A percentile compares a stretch with the other conserved stretches of the same genome.
These are phyloP conservation scores for Morbakka virulenta DNA, from an alignment of 30 jellyfish, hydroid and myxozoan genomes.

Conservation along the genomic window DNA sequence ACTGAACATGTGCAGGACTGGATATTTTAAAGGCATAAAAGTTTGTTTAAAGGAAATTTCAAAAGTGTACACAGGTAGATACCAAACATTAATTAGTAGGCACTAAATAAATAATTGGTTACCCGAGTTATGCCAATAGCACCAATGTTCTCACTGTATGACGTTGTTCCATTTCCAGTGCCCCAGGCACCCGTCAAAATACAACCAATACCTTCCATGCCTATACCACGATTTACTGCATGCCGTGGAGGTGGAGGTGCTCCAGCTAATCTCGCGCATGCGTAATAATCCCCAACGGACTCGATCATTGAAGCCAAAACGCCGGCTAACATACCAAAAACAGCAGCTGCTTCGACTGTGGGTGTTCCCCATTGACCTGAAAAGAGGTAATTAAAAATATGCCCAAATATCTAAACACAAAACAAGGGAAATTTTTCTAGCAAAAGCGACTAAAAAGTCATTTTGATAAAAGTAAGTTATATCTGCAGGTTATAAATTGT, in stretches of 20 bases:
- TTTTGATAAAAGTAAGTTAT: no score
- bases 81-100: no score
- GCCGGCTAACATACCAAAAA: slow-evolving; percentile 96
- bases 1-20: no score
- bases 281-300: slow-evolving; percentile 95
- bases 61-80: no score
- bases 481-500: no score
- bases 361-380: slow-evolving; percentile 99
- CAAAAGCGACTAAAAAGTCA: no score
- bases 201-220: slow-evolving; percentile 97
- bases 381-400: no score
- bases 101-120: no score
- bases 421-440: no score
- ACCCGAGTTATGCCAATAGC: slow-evolving; percentile 97
- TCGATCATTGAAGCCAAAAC: slow-evolving; percentile 92
- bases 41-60: no score
- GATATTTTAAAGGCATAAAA: no score
- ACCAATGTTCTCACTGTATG: slow-evolving; percentile 96
- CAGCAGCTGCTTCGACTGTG: slow-evolving; percentile 74
- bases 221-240: slow-evolving; percentile 93
- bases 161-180: slow-evolving; percentile 97
- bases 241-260: slow-evolving; percentile 99
- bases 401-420: no score
- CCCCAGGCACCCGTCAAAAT: slow-evolving; percentile 97
- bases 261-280: slow-evolving; percentile 94